These are phyloP conservation scores for Dunckerocampus dactyliophorus DNA, from an alignment of 2,113 vertebrate genomes.

Conservation along the genomic window DNA sequence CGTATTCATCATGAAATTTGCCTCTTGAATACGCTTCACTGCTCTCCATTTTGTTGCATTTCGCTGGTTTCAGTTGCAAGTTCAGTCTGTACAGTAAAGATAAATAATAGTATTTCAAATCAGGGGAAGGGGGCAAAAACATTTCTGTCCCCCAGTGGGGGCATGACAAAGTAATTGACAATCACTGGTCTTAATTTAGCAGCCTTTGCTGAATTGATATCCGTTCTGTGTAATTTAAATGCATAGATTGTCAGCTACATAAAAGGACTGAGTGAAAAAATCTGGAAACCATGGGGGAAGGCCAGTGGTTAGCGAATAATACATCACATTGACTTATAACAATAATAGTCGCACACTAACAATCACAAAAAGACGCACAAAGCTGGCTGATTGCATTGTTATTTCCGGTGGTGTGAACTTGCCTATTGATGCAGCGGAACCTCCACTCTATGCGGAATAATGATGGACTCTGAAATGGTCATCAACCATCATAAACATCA, in stretches of 20 bases:
- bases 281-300: slow-evolving; percentile 25
- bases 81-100: no score
- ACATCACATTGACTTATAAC: slow-evolving; percentile 24
- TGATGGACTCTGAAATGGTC: slow-evolving; percentile 21
- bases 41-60: no score
- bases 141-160: no score
- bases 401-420: slow-evolving; percentile 3
- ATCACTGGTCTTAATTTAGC: no score
- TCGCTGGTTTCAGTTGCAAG: no score
- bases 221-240: slow-evolving; percentile 22
- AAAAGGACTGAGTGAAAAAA: slow-evolving; percentile 36
- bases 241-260: slow-evolving; percentile 43
- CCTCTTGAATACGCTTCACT: no score
- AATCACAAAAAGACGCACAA: slow-evolving; percentile 20
- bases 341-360: slow-evolving; percentile 19
- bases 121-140: no score
- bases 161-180: no score
- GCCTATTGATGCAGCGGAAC: slow-evolving; percentile 5
- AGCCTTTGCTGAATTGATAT: slow-evolving; percentile 43
- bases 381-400: slow-evolving; percentile 13
- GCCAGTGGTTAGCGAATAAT: slow-evolving; percentile 6
- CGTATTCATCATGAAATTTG: no score
- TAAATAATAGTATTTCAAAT: no score
- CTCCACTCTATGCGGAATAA: slow-evolving; percentile 22
- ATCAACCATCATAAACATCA: slow-evolving; percentile 33